Percentiles rank a stretch among this genome's conserved stretches.
These are phyloP conservation scores for Chionoecetes opilio DNA, from an alignment of 1,140 invertebrate species.

Conservation along the genomic window DNA sequence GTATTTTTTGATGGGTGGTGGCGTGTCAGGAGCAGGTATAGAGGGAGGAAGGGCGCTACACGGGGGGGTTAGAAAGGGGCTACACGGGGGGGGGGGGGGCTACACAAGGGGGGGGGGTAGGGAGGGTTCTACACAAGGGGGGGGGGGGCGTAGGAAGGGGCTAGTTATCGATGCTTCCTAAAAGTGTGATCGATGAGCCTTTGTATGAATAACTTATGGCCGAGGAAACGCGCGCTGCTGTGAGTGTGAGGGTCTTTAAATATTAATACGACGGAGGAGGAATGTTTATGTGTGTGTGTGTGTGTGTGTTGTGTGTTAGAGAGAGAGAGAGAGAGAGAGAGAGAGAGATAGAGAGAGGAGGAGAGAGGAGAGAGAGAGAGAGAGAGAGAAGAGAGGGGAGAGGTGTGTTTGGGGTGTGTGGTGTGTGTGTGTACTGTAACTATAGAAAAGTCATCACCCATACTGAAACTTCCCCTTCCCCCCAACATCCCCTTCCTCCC, in stretches of 20 bases:
- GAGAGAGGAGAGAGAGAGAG: neutral
- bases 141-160: neutral
- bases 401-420: too few relatives aligned
- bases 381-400: too few relatives aligned
- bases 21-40: too few relatives aligned
- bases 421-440: too few relatives aligned
- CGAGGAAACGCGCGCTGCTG: constrained; percentile 6
- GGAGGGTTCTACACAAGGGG: neutral
- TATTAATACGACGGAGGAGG: neutral
- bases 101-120: neutral
- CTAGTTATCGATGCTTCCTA: neutral
- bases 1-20: too few relatives aligned
- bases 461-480: too few relatives aligned
- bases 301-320: neutral
- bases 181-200: neutral
- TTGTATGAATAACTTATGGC: neutral
- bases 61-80: neutral
- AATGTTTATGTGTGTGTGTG: neutral
- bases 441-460: too few relatives aligned
- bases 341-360: neutral
- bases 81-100: neutral
- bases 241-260: too few relatives aligned
- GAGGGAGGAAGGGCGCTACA: neutral
- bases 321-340: neutral
- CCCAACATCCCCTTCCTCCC: too few relatives aligned